Evolutionary conservation across 92 coral and sea anemone species (phyloP).

Genomic region (Micromussa lordhowensis): DNA sequence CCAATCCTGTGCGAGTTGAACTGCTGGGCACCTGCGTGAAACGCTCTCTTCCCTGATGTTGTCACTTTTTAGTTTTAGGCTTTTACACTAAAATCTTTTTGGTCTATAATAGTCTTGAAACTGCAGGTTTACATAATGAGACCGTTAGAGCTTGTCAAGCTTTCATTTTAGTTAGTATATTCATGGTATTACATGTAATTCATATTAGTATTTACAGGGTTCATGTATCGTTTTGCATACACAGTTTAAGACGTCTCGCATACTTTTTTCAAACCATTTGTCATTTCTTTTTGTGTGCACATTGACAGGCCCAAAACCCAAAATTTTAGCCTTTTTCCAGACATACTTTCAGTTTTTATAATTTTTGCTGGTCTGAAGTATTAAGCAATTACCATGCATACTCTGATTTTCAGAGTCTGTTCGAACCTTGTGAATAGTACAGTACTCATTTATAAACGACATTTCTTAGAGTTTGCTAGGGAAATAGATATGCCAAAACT

Average conservation of each 20-base stretch:
- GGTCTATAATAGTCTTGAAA: no score
- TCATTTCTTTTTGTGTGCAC: no score
- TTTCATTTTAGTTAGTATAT: not conserved
- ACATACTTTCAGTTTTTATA: not conserved
- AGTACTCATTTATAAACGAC: not conserved
- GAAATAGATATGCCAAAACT: not conserved
- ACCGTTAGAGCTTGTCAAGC: no score
- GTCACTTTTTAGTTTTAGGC: no score
- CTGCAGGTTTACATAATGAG: no score
- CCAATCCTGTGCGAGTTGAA: no score
- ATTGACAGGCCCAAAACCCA: not conserved
- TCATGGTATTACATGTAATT: not conserved
- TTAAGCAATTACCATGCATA: not conserved
- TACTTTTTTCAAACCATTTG: no score
- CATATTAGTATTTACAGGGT: not conserved
- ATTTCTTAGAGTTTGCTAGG: not conserved
- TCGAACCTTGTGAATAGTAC: not conserved
- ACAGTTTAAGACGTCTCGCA: not conserved
- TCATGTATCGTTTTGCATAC: not conserved
- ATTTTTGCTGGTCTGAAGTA: not conserved
- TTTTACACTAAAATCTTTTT: no score
- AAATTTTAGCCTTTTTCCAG: not conserved
- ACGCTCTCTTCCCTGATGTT: no score
- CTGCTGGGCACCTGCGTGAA: no score
- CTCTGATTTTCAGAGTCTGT: not conserved